A percentile compares a stretch with the other conserved stretches of the same genome.
phyloP scores from a whole-genome alignment of 2,113 vertebrate species.

The Tetrao urogallus region DNA sequence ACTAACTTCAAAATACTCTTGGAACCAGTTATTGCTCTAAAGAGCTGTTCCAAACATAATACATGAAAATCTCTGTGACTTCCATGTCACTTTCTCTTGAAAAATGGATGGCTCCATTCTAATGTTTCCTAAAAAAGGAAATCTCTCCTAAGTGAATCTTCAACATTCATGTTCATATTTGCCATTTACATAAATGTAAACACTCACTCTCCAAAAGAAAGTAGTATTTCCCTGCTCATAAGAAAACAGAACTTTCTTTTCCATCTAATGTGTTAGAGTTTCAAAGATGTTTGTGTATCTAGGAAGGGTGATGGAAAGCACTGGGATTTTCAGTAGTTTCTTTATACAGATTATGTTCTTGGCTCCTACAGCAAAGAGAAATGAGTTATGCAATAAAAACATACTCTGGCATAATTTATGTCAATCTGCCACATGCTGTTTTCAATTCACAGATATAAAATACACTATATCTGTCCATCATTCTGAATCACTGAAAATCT shows the following conservation, averaged over 20 bases:
- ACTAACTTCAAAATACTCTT: neutral
- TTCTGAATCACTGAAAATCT: neutral
- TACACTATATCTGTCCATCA: neutral
- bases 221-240: neutral
- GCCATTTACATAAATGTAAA: accelerated
- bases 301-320: neutral
- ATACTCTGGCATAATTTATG: neutral
- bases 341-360: neutral
- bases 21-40: neutral
- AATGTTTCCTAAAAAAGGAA: neutral
- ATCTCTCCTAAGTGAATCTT: neutral
- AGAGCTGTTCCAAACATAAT: neutral
- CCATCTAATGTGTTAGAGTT: neutral
- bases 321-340: neutral
- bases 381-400: constrained; percentile 31
- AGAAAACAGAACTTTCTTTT: neutral
- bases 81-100: neutral
- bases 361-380: neutral
- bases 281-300: neutral
- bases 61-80: neutral
- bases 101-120: neutral
- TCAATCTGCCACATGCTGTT: constrained; percentile 9
- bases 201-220: neutral
- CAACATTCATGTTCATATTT: neutral
- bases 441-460: constrained; percentile 38